Percentiles rank a stretch among this genome's conserved stretches.
phyloP scores from a whole-genome alignment of 2,113 vertebrate genomes.

The Ochotona curzoniae region DNA sequence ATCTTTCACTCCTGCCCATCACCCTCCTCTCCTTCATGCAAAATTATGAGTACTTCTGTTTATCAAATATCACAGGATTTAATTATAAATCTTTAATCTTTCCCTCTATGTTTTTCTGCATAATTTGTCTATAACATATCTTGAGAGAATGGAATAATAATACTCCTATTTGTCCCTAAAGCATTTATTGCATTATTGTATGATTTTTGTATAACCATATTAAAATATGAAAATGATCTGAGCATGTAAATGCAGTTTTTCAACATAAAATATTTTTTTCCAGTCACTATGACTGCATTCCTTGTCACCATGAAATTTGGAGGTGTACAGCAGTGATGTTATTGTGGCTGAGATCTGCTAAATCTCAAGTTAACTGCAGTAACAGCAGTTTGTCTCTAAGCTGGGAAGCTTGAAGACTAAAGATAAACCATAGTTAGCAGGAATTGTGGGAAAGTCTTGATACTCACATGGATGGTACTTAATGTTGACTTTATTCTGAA shows the following conservation, averaged over 20 bases:
- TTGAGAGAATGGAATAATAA: background rate
- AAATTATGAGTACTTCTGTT: background rate
- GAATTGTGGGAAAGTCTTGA: background rate
- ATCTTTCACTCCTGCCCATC: background rate
- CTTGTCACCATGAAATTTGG: background rate
- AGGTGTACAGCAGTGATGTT: background rate
- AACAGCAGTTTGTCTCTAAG: background rate
- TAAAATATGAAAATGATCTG: no score
- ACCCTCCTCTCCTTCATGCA: background rate
- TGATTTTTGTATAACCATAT: background rate
- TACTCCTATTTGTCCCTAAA: background rate
- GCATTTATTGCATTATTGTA: background rate
- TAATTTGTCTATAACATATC: background rate
- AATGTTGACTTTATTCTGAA: background rate
- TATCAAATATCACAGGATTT: background rate
- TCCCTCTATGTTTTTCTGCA: background rate
- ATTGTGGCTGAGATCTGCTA: background rate
- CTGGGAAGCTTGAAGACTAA: background rate
- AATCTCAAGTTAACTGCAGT: background rate
- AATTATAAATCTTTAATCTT: background rate
- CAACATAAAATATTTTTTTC: slow-evolving; percentile 30
- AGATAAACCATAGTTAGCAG: background rate
- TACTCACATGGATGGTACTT: background rate
- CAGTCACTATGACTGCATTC: background rate
- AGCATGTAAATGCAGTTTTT: background rate